Evolutionary conservation across 1,140 invertebrate genomes (phyloP).

Genomic region (Eriocheir sinensis): DNA sequence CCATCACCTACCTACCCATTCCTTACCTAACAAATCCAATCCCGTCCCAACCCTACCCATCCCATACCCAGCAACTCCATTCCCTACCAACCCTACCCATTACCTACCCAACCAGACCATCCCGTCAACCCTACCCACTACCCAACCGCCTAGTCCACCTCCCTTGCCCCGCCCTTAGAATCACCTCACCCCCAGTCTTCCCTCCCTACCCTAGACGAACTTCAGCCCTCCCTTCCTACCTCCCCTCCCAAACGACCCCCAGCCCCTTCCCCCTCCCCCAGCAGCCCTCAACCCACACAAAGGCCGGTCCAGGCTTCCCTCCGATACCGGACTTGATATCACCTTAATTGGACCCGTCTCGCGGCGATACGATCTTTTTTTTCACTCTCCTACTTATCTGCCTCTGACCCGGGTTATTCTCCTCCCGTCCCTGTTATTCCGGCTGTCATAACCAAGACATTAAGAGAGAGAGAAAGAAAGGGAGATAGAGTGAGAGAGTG

Average conservation of each 20-base stretch:
- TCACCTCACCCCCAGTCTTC: neutral
- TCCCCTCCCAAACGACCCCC: neutral
- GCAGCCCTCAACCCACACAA: slow-evolving; percentile 31
- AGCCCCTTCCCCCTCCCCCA: neutral
- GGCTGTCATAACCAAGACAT: slow-evolving; percentile 50
- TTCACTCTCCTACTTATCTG: slow-evolving; percentile 8
- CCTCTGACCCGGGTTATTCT: neutral
- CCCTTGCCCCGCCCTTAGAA: neutral
- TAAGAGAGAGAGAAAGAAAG: too few relatives aligned
- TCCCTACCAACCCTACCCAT: neutral
- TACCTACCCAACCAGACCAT: neutral
- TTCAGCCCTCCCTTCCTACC: neutral
- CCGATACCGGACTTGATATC: slow-evolving; percentile 56
- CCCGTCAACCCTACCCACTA: neutral
- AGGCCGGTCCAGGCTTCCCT: slow-evolving; percentile 25
- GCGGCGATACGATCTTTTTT: neutral
- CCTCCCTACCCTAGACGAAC: too few relatives aligned
- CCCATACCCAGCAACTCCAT: neutral
- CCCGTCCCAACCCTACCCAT: neutral
- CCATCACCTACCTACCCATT: slow-evolving; percentile 1
- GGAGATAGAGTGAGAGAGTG: too few relatives aligned
- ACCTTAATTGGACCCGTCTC: slow-evolving; percentile 56
- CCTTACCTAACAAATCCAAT: neutral
- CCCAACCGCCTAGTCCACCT: neutral
- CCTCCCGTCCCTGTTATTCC: neutral